A percentile compares a stretch with the other conserved stretches of the same genome.
phyloP scores from a whole-genome alignment of 2,113 vertebrate species.

The Crotalus helleri region DNA sequence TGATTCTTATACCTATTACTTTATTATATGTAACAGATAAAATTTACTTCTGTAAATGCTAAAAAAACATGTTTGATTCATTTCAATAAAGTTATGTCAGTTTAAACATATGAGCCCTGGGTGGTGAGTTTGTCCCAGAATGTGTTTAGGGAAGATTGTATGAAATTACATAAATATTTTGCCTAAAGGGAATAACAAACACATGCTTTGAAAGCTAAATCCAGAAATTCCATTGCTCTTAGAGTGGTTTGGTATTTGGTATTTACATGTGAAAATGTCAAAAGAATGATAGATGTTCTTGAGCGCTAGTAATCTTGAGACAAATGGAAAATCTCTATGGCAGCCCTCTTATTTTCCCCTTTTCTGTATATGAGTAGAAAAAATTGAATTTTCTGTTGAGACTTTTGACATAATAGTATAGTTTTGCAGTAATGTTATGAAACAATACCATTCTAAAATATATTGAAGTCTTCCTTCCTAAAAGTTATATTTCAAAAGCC shows the following conservation, averaged over 20 bases:
- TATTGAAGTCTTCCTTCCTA: constrained; percentile 32
- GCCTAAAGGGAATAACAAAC: not conserved
- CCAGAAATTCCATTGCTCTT: not conserved
- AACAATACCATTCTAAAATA: constrained; percentile 29
- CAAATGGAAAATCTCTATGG: not conserved
- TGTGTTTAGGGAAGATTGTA: not conserved
- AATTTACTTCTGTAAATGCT: not conserved
- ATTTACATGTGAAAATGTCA: constrained; percentile 5
- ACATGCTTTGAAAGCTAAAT: not conserved
- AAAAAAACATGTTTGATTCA: not conserved
- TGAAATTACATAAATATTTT: not conserved
- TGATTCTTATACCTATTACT: not conserved
- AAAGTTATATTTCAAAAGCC: constrained; percentile 33
- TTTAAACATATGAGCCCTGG: not conserved
- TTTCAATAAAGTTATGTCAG: not conserved
- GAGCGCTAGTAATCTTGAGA: constrained; percentile 16
- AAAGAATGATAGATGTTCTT: constrained; percentile 6
- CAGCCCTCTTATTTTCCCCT: not conserved
- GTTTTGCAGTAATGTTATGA: not conserved
- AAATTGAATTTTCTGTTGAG: constrained; percentile 12
- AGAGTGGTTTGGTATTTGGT: not conserved
- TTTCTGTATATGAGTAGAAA: constrained; percentile 6
- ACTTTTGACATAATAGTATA: constrained; percentile 13
- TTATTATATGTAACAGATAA: not conserved
- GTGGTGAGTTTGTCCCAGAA: not conserved